Conservation (phyloP, 92 coral and sea anemone genomes). For the Siderastrea siderea region DNA sequence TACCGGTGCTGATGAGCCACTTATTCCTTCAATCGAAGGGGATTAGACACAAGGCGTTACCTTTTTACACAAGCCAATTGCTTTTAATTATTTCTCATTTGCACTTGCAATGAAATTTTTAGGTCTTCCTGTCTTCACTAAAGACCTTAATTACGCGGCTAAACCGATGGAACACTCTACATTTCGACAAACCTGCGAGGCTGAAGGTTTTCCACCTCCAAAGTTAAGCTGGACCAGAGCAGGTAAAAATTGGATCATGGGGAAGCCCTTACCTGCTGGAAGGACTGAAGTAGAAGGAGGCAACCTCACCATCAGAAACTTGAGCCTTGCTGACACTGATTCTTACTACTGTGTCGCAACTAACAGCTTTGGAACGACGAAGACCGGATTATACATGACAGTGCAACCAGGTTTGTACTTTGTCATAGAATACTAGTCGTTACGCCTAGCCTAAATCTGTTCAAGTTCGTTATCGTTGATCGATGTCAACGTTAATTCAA, state of each 20-base stretch:
- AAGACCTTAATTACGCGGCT: neutral
- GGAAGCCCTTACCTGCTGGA: neutral
- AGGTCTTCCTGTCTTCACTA: conserved; percentile 8
- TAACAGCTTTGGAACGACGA: neutral
- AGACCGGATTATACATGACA: neutral
- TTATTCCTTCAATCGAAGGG: no score
- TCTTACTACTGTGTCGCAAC: neutral
- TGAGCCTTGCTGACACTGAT: neutral
- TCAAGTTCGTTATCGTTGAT: no score
- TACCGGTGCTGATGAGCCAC: no score
- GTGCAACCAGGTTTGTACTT: neutral
- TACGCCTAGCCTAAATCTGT: no score
- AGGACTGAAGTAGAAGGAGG: neutral
- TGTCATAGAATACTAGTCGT: no score
- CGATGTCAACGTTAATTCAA: no score
- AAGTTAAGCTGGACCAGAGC: neutral
- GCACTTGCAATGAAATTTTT: neutral
- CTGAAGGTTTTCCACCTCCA: conserved; percentile 21
- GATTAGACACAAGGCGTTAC: no score
- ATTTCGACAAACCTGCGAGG: neutral
- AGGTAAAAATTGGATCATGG: neutral
- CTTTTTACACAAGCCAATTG: neutral
- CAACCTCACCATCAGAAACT: neutral
- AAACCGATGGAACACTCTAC: neutral
- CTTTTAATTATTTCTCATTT: neutral